A percentile compares a stretch with the other conserved stretches of the same genome.
phyloP scores from a whole-genome alignment of 2,797 vertebrate species.

The Echiichthys vipera region DNA sequence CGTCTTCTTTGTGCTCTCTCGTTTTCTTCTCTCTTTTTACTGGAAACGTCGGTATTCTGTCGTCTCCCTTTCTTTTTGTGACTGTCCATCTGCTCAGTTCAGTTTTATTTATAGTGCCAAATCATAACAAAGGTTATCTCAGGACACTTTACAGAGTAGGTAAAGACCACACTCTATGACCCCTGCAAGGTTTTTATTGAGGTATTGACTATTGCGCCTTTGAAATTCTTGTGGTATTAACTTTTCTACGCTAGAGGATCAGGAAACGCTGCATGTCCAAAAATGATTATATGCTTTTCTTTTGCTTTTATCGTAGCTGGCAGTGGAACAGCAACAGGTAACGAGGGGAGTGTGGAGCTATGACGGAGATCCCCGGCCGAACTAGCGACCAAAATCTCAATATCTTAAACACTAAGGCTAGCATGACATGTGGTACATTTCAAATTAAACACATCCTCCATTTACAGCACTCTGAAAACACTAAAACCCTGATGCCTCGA shows the following conservation, averaged over 20 bases:
- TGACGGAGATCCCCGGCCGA: neutral
- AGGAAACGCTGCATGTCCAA: neutral
- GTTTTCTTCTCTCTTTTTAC: constrained; percentile 17
- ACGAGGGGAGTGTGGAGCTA: neutral
- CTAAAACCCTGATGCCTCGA: neutral
- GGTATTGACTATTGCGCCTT: neutral
- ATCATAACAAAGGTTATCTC: no score
- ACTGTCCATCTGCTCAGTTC: neutral
- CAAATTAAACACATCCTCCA: neutral
- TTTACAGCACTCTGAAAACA: neutral
- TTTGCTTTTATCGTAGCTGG: neutral
- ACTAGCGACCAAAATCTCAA: neutral
- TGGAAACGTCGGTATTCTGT: neutral
- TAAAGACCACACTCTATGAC: no score
- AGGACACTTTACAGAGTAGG: no score
- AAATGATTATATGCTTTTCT: neutral
- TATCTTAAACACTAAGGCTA: accelerated
- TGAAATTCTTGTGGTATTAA: neutral
- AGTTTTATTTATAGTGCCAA: no score
- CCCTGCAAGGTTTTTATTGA: neutral
- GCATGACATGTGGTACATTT: neutral
- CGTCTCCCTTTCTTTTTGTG: neutral
- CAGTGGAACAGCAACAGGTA: neutral
- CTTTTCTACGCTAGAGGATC: neutral
- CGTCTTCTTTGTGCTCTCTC: neutral